Conservation (phyloP, 2,113 vertebrate genomes). For the Fregetta grallaria region DNA sequence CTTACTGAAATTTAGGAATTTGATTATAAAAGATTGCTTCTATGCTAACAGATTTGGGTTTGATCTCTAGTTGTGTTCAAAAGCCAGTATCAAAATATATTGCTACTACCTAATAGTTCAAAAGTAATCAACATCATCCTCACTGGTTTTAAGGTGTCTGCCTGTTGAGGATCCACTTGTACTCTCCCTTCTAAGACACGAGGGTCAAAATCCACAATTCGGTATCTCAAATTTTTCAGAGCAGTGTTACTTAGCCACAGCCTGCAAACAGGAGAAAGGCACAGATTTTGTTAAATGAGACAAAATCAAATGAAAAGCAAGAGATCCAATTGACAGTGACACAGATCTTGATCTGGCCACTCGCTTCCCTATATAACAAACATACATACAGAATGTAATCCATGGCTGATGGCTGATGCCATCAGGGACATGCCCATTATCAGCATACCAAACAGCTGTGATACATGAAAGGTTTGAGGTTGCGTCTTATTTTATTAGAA, state of each 20-base stretch:
- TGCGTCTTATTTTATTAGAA: not conserved
- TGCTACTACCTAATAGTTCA: not conserved
- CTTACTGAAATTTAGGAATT: not conserved
- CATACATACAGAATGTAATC: not conserved
- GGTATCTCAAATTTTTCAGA: conserved; percentile 82
- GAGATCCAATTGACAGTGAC: not conserved
- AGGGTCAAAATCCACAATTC: conserved; percentile 85
- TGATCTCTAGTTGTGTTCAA: not conserved
- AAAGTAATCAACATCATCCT: conserved; percentile 36
- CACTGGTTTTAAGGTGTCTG: conserved; percentile 84
- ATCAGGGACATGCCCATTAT: not conserved
- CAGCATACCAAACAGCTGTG: not conserved
- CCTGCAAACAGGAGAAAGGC: conserved; percentile 66
- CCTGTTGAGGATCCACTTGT: conserved; percentile 73
- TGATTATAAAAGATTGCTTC: not conserved
- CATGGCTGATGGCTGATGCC: not conserved
- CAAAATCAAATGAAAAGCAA: not conserved
- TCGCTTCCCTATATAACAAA: not conserved
- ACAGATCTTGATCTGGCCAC: not conserved
- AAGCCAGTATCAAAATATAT: not conserved
- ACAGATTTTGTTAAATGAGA: not conserved
- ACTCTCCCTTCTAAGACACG: conserved; percentile 86
- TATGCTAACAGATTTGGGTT: not conserved
- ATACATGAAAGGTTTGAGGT: fast-evolving
- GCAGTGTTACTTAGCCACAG: conserved; percentile 82